Evolutionary conservation across 64 coral and sea anemone genomes (phyloP), one percentile per base, ranked within the genome.

Genomic region (Montipora capricornis): DNA sequence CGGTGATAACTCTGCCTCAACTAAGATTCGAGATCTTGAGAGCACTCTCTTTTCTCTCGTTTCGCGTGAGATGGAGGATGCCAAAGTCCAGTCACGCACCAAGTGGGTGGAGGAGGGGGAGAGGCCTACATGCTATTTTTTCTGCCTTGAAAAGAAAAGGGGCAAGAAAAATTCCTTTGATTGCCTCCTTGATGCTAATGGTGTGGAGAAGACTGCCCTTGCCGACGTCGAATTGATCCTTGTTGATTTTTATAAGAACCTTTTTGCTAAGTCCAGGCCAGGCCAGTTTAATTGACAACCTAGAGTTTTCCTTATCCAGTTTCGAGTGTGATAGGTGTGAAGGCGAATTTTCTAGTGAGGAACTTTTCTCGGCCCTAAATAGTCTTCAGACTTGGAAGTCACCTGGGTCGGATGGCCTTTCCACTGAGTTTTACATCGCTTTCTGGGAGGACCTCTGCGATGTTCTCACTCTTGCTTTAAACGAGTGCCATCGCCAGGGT

Each of bases 71-170:
- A 26, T 14, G 0, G 48, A 26, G 24, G 90, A 19, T 0, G 73
- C 50, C 0, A 58, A 58, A 0, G 20, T 78, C 0, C 0, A 53
- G 0, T 71, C 80, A 6, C 29, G 90, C 13, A 26, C 69, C 0
- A 66, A 86, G 22, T 92, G 90, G 90, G 7, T 82, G 3, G 90
- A 92, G 55, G 90, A 92, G 15, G 90, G 90, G 1, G 53, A 92
- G 16, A 20, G 6, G 5, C 83, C 90, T 1, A 84, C 80, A 0
- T 0, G 29, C 16, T 86, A 44, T 68, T 92, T 92, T 71, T 75
- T 92, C 46, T 0, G 66, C 0, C 26, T 48, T 1, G 50, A 78
- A 20, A 47, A 78, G 5, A 47, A 64, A 15, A 2, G 24, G 6
- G 70, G 22, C 0, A 6, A 0, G 4, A 2, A 5, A 0, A 58